Percentiles rank a stretch among this genome's conserved stretches.
These are phyloP conservation scores for Subacronicta megacephala DNA, from an alignment of 2,888 invertebrate species.

Conservation along the genomic window DNA sequence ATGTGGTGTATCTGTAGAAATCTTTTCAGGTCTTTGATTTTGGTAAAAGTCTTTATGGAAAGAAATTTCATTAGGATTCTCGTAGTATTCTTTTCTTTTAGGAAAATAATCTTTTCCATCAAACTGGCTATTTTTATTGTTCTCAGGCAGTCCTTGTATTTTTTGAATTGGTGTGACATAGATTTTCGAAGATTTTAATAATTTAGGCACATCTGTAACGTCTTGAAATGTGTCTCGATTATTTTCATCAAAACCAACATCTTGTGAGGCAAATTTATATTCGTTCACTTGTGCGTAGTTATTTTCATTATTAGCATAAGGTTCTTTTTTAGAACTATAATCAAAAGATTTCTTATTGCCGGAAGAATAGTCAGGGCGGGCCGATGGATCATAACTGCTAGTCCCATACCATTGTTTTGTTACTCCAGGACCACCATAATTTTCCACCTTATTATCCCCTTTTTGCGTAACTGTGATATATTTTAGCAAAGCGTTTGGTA, in stretches of 20 bases:
- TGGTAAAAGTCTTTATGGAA: too few relatives aligned
- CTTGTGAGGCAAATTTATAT: slow-evolving; percentile 9
- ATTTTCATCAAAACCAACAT: slow-evolving; percentile 3
- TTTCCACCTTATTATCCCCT: slow-evolving; percentile 58
- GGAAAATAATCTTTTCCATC: too few relatives aligned
- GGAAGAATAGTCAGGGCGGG: slow-evolving; percentile 48
- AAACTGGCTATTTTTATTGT: too few relatives aligned
- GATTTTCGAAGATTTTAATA: slow-evolving; percentile 16
- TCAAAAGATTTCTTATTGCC: slow-evolving; percentile 51
- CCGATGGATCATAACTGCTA: slow-evolving; percentile 55
- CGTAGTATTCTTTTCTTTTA: too few relatives aligned
- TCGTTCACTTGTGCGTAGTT: slow-evolving; percentile 8
- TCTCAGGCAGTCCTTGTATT: background rate
- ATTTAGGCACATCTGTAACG: slow-evolving; percentile 1
- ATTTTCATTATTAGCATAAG: slow-evolving; percentile 34
- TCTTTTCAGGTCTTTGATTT: too few relatives aligned
- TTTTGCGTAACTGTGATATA: slow-evolving; percentile 77
- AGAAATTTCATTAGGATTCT: too few relatives aligned
- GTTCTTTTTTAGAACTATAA: slow-evolving; percentile 52
- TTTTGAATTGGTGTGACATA: background rate
- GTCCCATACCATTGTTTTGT: slow-evolving; percentile 63
- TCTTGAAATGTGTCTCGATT: background rate
- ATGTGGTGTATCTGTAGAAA: too few relatives aligned
- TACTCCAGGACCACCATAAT: slow-evolving; percentile 57
- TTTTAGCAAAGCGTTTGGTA: slow-evolving; percentile 80